Percentiles rank a stretch among this genome's conserved stretches.
These are phyloP conservation scores for Musca domestica DNA, from an alignment of 1,140 invertebrate genomes.

Conservation along the genomic window DNA sequence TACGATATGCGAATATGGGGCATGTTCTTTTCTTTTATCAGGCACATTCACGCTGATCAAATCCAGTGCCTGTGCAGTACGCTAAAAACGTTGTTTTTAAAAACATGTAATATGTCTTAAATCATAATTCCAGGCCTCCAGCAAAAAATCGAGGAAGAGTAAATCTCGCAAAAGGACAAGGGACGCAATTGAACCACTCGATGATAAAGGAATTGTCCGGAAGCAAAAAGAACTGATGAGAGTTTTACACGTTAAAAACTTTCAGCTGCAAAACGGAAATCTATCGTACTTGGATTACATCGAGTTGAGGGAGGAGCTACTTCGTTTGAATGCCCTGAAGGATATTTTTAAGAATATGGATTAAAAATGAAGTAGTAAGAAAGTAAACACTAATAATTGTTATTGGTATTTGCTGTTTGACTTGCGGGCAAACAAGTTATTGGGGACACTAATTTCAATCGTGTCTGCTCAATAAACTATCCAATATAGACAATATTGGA, in stretches of 20 bases:
- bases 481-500: too few relatives aligned
- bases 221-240: slow-evolving; percentile 40
- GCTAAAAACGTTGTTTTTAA: too few relatives aligned
- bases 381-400: too few relatives aligned
- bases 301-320: slow-evolving; percentile 38
- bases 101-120: too few relatives aligned
- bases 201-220: slow-evolving; percentile 14
- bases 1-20: too few relatives aligned
- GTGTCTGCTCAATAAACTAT: too few relatives aligned
- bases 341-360: slow-evolving; percentile 29
- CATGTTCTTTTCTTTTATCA: too few relatives aligned
- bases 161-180: slow-evolving; percentile 34
- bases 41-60: too few relatives aligned
- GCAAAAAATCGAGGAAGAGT: not conserved
- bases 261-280: slow-evolving; percentile 36
- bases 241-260: slow-evolving; percentile 39
- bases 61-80: too few relatives aligned
- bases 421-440: too few relatives aligned
- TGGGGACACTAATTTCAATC: too few relatives aligned
- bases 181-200: not conserved
- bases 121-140: not conserved
- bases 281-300: slow-evolving; percentile 44
- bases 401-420: too few relatives aligned
- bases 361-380: not conserved
- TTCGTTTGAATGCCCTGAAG: slow-evolving; percentile 34